Evolutionary conservation across 2,888 invertebrate species (phyloP), one percentile per base, ranked within the genome.

Genomic region (Drosophila prostipennis): DNA sequence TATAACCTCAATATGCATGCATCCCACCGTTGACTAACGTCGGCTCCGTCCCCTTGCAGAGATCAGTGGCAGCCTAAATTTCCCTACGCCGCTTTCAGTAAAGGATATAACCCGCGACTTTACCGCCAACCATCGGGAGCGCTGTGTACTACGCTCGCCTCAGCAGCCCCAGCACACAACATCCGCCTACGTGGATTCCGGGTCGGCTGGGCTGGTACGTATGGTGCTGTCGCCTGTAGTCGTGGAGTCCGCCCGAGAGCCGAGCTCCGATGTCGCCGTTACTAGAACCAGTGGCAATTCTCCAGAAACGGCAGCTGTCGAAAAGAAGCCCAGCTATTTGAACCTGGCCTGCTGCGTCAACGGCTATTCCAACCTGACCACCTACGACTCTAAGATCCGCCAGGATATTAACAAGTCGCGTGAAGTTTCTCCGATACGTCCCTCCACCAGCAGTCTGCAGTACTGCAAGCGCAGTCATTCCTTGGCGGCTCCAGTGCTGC

Each of bases 261-360:
- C 56, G 57, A 32, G 67, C 54, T 53, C 53, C 40, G 32, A 53
- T 43, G 53, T 29, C 32, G 8, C 34, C 16, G n/a, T 43, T 32
- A 43, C 58, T 34, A 36, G 19, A n/a, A 53, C 37, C 52, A 36
- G 42, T 32, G n/a, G n/a, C 48, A 69, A 55, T 37, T 13, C 55
- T 14, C 6, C 40, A 40, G 16, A 26, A 65, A 6, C 36, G n/a
- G n/a, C 60, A 19, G 58, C 51, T 13, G 55, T 53, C 10, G 93
- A 93, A 14, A 96, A 96, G 90, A 95, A 96, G 89, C 98, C 98
- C 0, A 97, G 97, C 63, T 98, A 98, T 91, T 92, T 98, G 60
- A 96, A 96, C 86, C 93, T 98, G 72, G 97, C 98, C 54, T 97
- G 97, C 91, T 97, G 97, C 19, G 96, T 98, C 55, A 97, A 96